A percentile compares a stretch with the other conserved stretches of the same genome.
phyloP scores from a whole-genome alignment of 1,140 invertebrate genomes.

The Formica exsecta region DNA sequence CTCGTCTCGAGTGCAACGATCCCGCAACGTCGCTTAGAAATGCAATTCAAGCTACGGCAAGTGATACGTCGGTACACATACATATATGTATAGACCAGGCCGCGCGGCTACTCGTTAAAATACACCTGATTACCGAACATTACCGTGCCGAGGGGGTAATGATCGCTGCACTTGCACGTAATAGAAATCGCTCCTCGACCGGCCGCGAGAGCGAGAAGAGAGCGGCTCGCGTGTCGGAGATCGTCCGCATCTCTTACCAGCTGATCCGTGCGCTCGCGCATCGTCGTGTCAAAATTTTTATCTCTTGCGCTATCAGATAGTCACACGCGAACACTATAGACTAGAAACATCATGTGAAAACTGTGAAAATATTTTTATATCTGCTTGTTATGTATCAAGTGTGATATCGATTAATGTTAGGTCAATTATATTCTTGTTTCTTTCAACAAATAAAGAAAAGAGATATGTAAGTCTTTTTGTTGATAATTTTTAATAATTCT shows the following conservation, averaged over 20 bases:
- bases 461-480: neutral
- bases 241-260: conserved; percentile 9
- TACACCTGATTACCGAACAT: conserved; percentile 75
- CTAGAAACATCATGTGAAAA: neutral
- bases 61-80: conserved; percentile 18
- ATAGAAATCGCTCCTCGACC: conserved; percentile 66
- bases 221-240: conserved; percentile 9
- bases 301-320: neutral
- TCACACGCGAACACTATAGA: neutral
- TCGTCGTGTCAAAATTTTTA: conserved; percentile 22
- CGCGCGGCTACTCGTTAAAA: conserved; percentile 72
- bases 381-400: too few species aligned
- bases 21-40: conserved; percentile 63
- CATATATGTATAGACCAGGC: conserved; percentile 44
- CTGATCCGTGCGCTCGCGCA: neutral
- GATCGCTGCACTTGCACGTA: conserved; percentile 70
- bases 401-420: too few species aligned
- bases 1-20: conserved; percentile 65
- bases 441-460: too few species aligned
- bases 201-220: conserved; percentile 27
- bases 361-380: neutral
- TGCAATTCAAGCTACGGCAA: conserved; percentile 61
- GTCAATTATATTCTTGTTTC: too few species aligned
- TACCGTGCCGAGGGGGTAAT: conserved; percentile 69
- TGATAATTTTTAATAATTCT: neutral